Conservation (phyloP, 2,888 invertebrate genomes). For the Dromius quadrimaculatus region DNA sequence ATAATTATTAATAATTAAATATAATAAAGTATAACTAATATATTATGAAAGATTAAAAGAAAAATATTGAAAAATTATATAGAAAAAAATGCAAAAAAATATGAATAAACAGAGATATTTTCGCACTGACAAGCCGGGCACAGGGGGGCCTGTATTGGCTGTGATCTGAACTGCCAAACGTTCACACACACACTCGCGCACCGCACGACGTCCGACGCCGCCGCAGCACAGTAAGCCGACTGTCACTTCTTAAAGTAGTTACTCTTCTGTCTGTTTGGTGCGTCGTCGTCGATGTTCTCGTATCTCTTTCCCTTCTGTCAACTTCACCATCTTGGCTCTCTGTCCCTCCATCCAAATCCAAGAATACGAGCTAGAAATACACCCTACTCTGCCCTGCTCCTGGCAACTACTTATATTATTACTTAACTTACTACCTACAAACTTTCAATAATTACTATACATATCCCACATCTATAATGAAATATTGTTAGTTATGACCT, state of each 20-base stretch:
- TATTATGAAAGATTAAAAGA: slow-evolving; percentile 56
- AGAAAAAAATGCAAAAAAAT: slow-evolving; percentile 60
- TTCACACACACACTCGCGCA: slow-evolving; percentile 55
- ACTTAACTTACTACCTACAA: slow-evolving; percentile 32
- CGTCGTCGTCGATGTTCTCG: slow-evolving; percentile 23
- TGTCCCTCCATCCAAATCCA: not conserved
- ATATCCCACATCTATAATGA: slow-evolving; percentile 64
- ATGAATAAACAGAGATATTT: slow-evolving; percentile 56
- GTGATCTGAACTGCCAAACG: slow-evolving; percentile 67
- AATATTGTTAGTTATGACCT: slow-evolving; percentile 52
- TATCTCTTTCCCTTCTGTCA: not conserved
- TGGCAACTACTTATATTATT: slow-evolving; percentile 33
- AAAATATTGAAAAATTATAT: slow-evolving; percentile 62
- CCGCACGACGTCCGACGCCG: slow-evolving; percentile 15
- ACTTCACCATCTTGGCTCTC: not conserved
- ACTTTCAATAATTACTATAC: slow-evolving; percentile 65
- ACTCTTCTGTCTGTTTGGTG: slow-evolving; percentile 44
- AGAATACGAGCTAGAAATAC: slow-evolving; percentile 19
- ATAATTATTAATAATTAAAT: slow-evolving; percentile 56
- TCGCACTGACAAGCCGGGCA: slow-evolving; percentile 59
- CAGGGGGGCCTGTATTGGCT: slow-evolving; percentile 64
- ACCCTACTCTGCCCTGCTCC: slow-evolving; percentile 33
- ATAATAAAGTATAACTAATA: slow-evolving; percentile 58
- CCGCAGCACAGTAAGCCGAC: slow-evolving; percentile 45
- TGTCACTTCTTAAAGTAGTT: slow-evolving; percentile 6